These are phyloP conservation scores for Sebastes nivosus DNA, from an alignment of 2,797 vertebrate genomes.

Conservation along the genomic window DNA sequence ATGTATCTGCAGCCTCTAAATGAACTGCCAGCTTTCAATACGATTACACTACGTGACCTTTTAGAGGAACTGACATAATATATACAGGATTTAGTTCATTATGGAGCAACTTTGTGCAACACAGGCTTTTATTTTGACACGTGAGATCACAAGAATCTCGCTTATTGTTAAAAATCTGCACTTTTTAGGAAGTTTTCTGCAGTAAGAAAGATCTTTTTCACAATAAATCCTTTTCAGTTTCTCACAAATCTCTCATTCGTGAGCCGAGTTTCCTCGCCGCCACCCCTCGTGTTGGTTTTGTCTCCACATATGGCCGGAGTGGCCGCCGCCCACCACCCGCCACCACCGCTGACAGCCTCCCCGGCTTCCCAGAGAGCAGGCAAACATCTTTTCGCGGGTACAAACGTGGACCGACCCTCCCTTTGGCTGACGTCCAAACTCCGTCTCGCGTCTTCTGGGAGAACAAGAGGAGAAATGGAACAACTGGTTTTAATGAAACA, in stretches of 20 bases:
- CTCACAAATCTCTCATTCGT: not conserved
- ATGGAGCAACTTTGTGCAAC: slow-evolving; percentile 15
- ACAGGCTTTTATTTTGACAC: slow-evolving; percentile 20
- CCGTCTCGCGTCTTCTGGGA: slow-evolving; percentile 96
- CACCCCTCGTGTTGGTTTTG: slow-evolving; percentile 78
- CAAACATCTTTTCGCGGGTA: slow-evolving; percentile 94
- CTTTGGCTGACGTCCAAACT: slow-evolving; percentile 98
- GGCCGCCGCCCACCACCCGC: slow-evolving; percentile 51
- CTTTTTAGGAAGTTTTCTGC: not conserved
- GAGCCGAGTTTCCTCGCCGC: not conserved
- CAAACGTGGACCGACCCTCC: slow-evolving; percentile 93
- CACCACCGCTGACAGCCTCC: slow-evolving; percentile 74
- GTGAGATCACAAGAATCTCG: not conserved
- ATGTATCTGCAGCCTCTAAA: slow-evolving; percentile 45
- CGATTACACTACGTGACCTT: slow-evolving; percentile 59
- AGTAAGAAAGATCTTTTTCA: not conserved
- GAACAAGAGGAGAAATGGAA: slow-evolving; percentile 99
- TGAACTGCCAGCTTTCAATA: slow-evolving; percentile 56
- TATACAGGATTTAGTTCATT: slow-evolving; percentile 38
- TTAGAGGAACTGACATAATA: slow-evolving; percentile 39
- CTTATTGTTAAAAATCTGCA: not conserved
- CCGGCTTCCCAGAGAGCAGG: slow-evolving; percentile 70
- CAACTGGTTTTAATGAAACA: slow-evolving; percentile 99
- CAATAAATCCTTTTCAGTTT: not conserved
- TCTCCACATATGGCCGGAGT: slow-evolving; percentile 86